A percentile compares a stretch with the other conserved stretches of the same genome.
Evolutionary conservation across 1,140 invertebrate genomes (phyloP).

Genomic region (Xylocopa sonorina): DNA sequence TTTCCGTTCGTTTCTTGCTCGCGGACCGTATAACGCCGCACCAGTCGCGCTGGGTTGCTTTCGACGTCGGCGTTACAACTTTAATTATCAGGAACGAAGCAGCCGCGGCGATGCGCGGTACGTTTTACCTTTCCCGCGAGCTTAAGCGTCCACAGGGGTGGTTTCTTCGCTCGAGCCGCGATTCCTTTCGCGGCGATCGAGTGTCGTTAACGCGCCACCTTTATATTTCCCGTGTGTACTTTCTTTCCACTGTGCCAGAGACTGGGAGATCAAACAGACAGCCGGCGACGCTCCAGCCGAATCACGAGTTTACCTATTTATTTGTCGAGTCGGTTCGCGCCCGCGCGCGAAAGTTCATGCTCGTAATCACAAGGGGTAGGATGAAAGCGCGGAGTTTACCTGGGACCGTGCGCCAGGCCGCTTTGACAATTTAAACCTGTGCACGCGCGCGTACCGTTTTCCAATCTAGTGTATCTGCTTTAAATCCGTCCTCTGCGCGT

Average conservation of each 20-base stretch:
- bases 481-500: too few species aligned
- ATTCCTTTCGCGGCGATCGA: neutral
- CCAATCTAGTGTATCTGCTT: constrained; percentile 18
- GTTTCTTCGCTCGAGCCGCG: too few species aligned
- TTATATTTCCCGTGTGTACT: neutral
- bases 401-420: neutral
- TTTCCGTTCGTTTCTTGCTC: constrained; percentile 21
- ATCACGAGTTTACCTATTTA: constrained; percentile 5
- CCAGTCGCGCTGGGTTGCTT: neutral
- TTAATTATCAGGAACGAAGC: too few species aligned
- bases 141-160: neutral
- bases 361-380: neutral
- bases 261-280: neutral
- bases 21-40: constrained; percentile 6
- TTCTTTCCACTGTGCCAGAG: neutral
- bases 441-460: neutral
- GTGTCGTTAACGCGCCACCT: too few species aligned
- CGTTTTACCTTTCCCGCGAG: constrained; percentile 29
- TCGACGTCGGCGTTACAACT: constrained; percentile 3
- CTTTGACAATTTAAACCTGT: constrained; percentile 25
- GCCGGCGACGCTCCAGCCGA: neutral
- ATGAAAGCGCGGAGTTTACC: neutral
- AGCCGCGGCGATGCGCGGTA: too few species aligned
- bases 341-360: neutral
- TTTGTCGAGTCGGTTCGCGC: neutral